phyloP scores from a whole-genome alignment of 2,888 invertebrate genomes.

The Gymnosoma rotundatum region DNA sequence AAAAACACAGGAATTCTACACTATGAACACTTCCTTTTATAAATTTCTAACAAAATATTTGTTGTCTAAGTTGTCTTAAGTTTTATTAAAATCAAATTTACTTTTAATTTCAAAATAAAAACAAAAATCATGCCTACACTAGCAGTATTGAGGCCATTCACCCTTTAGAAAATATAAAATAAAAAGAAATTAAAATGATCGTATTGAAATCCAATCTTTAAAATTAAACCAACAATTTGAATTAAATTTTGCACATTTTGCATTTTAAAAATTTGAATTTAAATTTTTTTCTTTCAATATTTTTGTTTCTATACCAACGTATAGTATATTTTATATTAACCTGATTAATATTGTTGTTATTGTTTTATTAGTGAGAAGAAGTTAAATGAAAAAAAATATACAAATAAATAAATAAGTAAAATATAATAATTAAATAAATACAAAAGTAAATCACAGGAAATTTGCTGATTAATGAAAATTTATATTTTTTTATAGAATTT shows the following conservation, averaged over 20 bases:
- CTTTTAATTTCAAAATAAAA: constrained; percentile 38
- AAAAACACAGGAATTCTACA: too few species aligned
- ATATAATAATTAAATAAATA: constrained; percentile 31
- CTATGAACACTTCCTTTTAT: neutral
- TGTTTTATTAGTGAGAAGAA: constrained; percentile 20
- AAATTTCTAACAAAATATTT: neutral
- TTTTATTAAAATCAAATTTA: constrained; percentile 4
- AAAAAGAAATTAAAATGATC: constrained; percentile 25
- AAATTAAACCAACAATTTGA: constrained; percentile 31
- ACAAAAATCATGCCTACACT: constrained; percentile 7
- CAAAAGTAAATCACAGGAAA: constrained; percentile 26
- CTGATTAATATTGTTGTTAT: constrained; percentile 36
- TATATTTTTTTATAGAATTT: constrained; percentile 2
- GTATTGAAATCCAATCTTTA: constrained; percentile 51
- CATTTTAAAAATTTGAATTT: constrained; percentile 22
- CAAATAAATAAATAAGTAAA: constrained; percentile 3
- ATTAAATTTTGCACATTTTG: constrained; percentile 47
- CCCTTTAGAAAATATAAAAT: constrained; percentile 33
- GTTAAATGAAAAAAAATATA: neutral
- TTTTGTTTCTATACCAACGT: constrained; percentile 20
- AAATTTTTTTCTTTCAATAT: neutral
- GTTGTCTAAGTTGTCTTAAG: neutral
- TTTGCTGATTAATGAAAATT: constrained; percentile 57
- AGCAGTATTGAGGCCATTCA: constrained; percentile 55
- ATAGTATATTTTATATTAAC: constrained; percentile 38